phyloP scores from a whole-genome alignment of 2,888 invertebrate species.

The Bombyx huttoni region DNA sequence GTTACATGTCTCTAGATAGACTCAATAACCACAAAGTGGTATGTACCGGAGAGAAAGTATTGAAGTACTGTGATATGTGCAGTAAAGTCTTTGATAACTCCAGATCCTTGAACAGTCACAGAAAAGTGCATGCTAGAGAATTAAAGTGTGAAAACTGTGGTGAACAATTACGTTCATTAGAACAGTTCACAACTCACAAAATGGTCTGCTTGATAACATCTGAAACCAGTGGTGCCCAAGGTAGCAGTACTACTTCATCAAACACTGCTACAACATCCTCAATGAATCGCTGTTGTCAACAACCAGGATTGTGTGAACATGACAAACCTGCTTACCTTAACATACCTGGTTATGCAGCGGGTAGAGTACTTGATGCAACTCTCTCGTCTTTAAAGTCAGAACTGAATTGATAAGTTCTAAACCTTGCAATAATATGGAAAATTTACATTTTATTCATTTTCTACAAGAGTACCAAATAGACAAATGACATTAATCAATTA shows the following conservation, averaged over 20 bases:
- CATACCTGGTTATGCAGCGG: conserved; percentile 64
- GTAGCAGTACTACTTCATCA: conserved; percentile 13
- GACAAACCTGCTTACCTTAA: conserved; percentile 68
- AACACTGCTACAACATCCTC: conserved; percentile 15
- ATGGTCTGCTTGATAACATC: conserved; percentile 54
- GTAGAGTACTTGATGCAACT: conserved; percentile 60
- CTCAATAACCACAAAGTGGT: conserved; percentile 68
- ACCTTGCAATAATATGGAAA: conserved; percentile 18
- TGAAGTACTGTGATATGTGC: conserved; percentile 71
- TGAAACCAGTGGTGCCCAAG: conserved; percentile 38
- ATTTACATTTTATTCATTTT: conserved; percentile 33
- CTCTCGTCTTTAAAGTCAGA: conserved; percentile 62
- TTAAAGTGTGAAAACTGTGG: conserved; percentile 67
- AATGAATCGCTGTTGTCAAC: conserved; percentile 55
- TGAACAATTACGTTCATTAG: conserved; percentile 63
- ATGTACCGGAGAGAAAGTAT: conserved; percentile 63
- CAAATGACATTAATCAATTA: conserved; percentile 64
- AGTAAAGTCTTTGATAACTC: conserved; percentile 70
- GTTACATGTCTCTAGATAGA: conserved; percentile 67
- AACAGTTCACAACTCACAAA: conserved; percentile 66
- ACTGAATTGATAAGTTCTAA: conserved; percentile 49
- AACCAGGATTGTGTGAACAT: conserved; percentile 65
- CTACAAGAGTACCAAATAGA: conserved; percentile 66
- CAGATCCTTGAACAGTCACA: conserved; percentile 67
- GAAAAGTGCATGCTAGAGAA: conserved; percentile 68